Evolutionary conservation across 2,113 vertebrate species (phyloP).

Genomic region (Peromyscus maniculatus): DNA sequence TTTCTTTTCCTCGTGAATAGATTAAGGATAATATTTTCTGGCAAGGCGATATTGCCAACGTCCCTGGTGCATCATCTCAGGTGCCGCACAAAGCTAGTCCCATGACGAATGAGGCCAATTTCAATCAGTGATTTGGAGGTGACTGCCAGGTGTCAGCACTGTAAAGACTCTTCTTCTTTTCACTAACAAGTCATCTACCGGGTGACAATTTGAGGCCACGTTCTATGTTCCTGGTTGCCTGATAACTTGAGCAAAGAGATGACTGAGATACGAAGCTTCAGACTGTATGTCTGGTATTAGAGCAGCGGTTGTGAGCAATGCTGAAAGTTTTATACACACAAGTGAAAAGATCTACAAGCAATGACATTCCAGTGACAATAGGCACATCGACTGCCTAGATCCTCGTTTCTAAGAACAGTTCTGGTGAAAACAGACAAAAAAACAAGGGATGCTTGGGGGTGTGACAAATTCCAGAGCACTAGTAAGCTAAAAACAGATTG

Average conservation of each 20-base stretch:
- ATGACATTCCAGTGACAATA: neutral
- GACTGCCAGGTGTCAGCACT: neutral
- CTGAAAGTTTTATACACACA: neutral
- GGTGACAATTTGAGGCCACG: neutral
- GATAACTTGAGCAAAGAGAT: neutral
- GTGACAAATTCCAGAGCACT: neutral
- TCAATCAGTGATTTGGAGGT: neutral
- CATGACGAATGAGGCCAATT: conserved; percentile 3
- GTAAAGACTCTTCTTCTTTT: conserved; percentile 9
- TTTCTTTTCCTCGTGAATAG: neutral
- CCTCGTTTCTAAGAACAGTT: conserved; percentile 17
- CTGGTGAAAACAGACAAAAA: neutral
- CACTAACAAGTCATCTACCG: neutral
- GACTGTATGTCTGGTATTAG: neutral
- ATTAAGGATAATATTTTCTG: conserved; percentile 29
- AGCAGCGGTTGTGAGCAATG: neutral
- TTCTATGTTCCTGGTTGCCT: neutral
- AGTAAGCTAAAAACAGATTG: neutral
- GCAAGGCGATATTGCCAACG: neutral
- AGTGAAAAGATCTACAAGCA: neutral
- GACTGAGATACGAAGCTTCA: neutral
- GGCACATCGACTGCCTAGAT: neutral
- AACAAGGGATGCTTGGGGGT: neutral
- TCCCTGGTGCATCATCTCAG: neutral
- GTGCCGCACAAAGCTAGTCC: neutral